phyloP scores from a whole-genome alignment of 1,140 invertebrate species.

The Danaus melanippus region DNA sequence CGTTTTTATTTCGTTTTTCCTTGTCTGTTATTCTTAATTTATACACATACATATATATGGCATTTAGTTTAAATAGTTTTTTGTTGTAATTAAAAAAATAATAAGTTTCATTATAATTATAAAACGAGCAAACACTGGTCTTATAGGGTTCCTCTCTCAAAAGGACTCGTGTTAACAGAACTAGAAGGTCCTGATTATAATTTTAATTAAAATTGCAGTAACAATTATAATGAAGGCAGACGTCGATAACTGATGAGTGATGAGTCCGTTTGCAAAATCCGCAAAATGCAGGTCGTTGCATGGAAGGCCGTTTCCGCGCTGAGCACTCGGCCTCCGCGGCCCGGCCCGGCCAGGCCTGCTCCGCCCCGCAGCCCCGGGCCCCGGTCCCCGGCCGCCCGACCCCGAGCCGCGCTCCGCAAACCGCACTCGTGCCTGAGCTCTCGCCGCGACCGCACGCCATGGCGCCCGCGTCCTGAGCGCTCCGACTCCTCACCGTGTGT shows the following conservation, averaged over 20 bases:
- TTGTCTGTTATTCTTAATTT: too few species aligned
- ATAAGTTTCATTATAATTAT: too few species aligned
- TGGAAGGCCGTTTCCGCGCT: conserved; percentile 33
- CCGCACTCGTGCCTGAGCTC: conserved; percentile 32
- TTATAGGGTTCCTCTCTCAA: too few species aligned
- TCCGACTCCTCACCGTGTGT: conserved; percentile 22
- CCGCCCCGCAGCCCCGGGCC: conserved; percentile 27
- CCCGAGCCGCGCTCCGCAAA: conserved; percentile 11
- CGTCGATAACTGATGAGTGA: conserved; percentile 31
- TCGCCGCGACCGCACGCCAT: conserved; percentile 37
- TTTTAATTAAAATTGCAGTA: too few species aligned
- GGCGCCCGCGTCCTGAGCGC: conserved; percentile 31
- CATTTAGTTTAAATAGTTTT: too few species aligned
- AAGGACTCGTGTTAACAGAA: too few species aligned
- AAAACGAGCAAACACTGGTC: too few species aligned
- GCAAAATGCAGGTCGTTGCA: conserved; percentile 35
- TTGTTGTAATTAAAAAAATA: too few species aligned
- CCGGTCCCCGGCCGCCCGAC: conserved; percentile 9
- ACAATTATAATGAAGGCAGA: conserved; percentile 26
- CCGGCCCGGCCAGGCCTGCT: conserved; percentile 33
- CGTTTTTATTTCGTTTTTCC: too few species aligned
- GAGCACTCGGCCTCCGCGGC: conserved; percentile 15
- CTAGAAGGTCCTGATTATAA: too few species aligned
- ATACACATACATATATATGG: too few species aligned
- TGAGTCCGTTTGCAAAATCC: conserved; percentile 35